These are phyloP conservation scores for Helicoverpa armigera DNA, from an alignment of 1,140 invertebrate genomes.

Conservation along the genomic window DNA sequence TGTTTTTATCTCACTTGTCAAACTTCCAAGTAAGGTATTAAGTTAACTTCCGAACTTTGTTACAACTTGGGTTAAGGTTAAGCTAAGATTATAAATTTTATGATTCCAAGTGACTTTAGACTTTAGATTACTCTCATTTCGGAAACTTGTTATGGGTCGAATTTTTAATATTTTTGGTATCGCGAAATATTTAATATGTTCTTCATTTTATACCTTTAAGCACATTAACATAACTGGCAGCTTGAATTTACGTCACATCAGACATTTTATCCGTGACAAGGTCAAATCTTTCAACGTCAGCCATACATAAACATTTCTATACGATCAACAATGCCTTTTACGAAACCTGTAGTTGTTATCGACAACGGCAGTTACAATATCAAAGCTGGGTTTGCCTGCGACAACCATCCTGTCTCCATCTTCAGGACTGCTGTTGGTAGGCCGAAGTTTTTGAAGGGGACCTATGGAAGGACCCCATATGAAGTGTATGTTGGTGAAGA, in stretches of 20 bases:
- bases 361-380: conserved; percentile 94
- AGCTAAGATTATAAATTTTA: conserved; percentile 42
- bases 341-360: conserved; percentile 89
- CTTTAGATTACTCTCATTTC: conserved; percentile 1
- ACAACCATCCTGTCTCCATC: conserved; percentile 93
- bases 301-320: too few species aligned
- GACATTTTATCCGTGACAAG: not conserved
- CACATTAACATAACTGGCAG: conserved; percentile 15
- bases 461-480: conserved; percentile 89
- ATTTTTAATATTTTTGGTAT: not conserved
- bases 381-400: conserved; percentile 94
- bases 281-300: not conserved
- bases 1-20: conserved; percentile 35
- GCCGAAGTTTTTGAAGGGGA: conserved; percentile 90
- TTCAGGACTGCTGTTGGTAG: conserved; percentile 93
- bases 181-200: not conserved
- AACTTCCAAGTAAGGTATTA: conserved; percentile 39
- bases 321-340: conserved; percentile 65
- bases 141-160: not conserved
- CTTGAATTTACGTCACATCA: too few species aligned
- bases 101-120: conserved; percentile 5
- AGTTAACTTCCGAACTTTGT: conserved; percentile 30
- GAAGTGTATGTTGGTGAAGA: conserved; percentile 88
- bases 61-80: conserved; percentile 33
- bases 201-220: not conserved